Evolutionary conservation across 2,797 vertebrate genomes (phyloP), one percentile per base, ranked within the genome.

Genomic region (Xenops minutus): DNA sequence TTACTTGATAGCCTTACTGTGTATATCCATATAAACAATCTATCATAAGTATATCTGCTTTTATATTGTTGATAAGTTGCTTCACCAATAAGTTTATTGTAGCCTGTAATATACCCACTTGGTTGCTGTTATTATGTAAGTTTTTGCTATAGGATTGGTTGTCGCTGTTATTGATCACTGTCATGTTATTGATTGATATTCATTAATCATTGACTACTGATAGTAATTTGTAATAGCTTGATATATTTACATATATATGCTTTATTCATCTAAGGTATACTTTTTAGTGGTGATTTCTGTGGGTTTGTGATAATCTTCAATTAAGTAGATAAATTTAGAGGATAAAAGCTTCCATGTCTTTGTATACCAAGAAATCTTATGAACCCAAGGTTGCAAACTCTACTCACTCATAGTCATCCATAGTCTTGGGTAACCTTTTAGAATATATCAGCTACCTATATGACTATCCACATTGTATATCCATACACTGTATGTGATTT

Each of bases 381-480:
- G 10, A 43, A 51, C 5, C 1, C 3, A 5, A 1, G 1, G 3
- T 30, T 66, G 7, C 14, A 73, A 21, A 30, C 21, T 61, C 9
- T 55, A 19, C 9, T 30, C 4, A 48, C 3, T 4, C 0, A 2
- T 7, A 39, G 16, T n/a, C 46, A 51, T 5, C 4, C 1, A 3
- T 7, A 44, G 19, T n/a, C 46, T n/a, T 64, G 12, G 17, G 5
- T 43, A 75, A 82, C 2, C 2, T 44, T 74, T 85, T 41, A 62
- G 17, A 8, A 48, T 2, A 1, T 41, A 67, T 44, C 9, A 69
- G 8, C 39, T 54, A 18, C 20, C 20, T 43, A 10, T 59, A 43
- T n/a, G 21, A 54, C 27, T 77, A 15, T 24, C 4, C 5, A 49
- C 7, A 26, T 34, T 11, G n/a, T 46, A 24, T 23, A 68, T 27